Percentiles rank a stretch among this genome's conserved stretches.
phyloP scores from a whole-genome alignment of 1,140 invertebrate species.

The Bombus sibiricus region DNA sequence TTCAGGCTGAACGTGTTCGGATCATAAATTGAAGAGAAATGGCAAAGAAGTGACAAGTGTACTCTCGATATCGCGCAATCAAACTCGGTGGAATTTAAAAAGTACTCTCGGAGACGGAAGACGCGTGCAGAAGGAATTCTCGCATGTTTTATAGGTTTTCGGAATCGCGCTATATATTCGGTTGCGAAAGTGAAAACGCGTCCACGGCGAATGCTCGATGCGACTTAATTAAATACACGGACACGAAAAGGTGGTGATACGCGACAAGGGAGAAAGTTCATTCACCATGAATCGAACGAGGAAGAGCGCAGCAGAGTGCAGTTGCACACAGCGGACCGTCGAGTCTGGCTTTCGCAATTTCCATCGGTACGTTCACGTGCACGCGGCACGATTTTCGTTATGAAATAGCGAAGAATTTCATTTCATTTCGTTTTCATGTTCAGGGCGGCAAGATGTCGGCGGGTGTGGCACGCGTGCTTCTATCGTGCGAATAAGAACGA shows the following conservation, averaged over 20 bases:
- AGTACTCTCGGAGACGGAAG: neutral
- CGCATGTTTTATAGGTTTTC: neutral
- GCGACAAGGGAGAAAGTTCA: slow-evolving; percentile 47
- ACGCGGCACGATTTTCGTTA: slow-evolving; percentile 5
- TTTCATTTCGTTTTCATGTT: slow-evolving; percentile 30
- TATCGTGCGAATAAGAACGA: neutral
- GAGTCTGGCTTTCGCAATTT: slow-evolving; percentile 1
- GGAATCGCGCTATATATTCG: neutral
- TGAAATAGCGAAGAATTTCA: slow-evolving; percentile 4
- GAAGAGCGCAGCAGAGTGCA: neutral
- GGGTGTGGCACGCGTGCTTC: slow-evolving; percentile 22
- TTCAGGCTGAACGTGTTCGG: neutral
- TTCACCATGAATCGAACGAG: slow-evolving; percentile 16
- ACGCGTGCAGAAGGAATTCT: neutral
- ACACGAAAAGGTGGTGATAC: neutral
- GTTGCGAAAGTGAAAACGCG: slow-evolving; percentile 16
- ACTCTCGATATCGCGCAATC: neutral
- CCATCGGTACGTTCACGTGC: neutral
- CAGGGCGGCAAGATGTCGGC: neutral
- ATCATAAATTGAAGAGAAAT: neutral
- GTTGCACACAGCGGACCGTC: neutral
- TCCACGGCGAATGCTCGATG: neutral
- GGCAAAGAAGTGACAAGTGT: neutral
- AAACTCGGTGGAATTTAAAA: neutral
- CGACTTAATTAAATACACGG: neutral